These are phyloP conservation scores for Pollenia amentaria DNA, from an alignment of 2,888 invertebrate species.

Conservation along the genomic window DNA sequence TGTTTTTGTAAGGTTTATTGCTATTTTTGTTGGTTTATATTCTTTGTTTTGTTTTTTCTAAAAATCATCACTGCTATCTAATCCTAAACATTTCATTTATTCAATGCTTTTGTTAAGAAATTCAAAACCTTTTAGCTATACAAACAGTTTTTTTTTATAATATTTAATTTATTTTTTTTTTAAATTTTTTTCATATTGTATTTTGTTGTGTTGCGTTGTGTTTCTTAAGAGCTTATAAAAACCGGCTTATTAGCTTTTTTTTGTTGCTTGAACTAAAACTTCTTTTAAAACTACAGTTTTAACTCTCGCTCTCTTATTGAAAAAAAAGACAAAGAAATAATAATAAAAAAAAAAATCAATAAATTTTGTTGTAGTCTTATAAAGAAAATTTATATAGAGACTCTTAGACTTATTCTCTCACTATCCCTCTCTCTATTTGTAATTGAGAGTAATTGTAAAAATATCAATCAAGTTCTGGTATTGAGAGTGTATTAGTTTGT, in stretches of 20 bases:
- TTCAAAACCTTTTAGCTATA: conserved; percentile 71
- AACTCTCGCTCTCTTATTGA: conserved; percentile 61
- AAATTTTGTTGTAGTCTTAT: not conserved
- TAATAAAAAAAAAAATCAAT: not conserved
- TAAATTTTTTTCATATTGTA: conserved; percentile 23
- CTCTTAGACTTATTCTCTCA: not conserved
- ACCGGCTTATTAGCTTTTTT: conserved; percentile 77
- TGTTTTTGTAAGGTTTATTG: conserved; percentile 16
- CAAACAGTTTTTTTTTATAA: conserved; percentile 60
- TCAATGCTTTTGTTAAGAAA: conserved; percentile 70
- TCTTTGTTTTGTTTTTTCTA: conserved; percentile 54
- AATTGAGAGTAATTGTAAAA: conserved; percentile 36
- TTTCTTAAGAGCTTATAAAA: conserved; percentile 72
- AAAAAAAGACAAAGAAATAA: not conserved
- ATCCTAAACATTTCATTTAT: conserved; percentile 72
- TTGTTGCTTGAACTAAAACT: conserved; percentile 61
- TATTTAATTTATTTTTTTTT: conserved; percentile 24
- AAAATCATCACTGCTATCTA: conserved; percentile 73
- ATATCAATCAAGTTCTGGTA: conserved; percentile 34
- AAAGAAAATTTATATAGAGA: not conserved
- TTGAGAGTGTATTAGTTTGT: conserved; percentile 38
- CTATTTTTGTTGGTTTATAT: conserved; percentile 1
- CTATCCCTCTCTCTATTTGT: not conserved
- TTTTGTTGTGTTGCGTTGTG: conserved; percentile 55
- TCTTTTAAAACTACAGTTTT: conserved; percentile 65